Base-by-base conservation (phyloP, 1,140 invertebrate species). In the Gryon sp. region DNA sequence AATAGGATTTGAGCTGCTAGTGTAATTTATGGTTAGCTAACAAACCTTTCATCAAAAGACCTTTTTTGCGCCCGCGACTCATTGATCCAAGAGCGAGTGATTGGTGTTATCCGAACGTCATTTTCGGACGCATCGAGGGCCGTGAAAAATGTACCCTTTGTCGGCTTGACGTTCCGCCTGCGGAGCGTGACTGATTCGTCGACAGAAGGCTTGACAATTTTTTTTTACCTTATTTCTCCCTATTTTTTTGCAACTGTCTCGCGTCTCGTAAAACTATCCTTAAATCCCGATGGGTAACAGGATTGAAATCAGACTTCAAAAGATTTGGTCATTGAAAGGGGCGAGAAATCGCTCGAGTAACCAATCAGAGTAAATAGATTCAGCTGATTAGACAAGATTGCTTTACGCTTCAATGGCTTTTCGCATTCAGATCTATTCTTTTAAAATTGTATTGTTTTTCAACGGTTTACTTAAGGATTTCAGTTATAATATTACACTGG, bases 291-390 rank as follows among this genome's bases (percentile, higher is more conserved):
- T 8, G 15, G 26, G 5, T 72, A 60, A 53, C 66, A 28, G 66
- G 66, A 60, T 60, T 60, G 45, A 60, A 70, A 60, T 60, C 55
- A 70, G 45, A 60, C 53, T 52, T 70, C 66, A 70, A 70, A 60
- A 60, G 55, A 60, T 46, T 45, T 26, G 19, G 11, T 16, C 45
- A 59, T 19, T 50, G 28, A 68, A 48, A 40, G 63, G 43, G 55
- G 15, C 46, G 53, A 43, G 19, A 60, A 50, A 28, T 28, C 38
- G 43, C 43, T 69, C 36, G 18, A 19, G 15, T 18, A 53, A 59
- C 45, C 65, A 50, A 69, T 59, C 53, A 36, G 15, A 20, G 24
- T 69, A 43, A 59, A 30, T 34, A 15, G 26, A 50, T 59, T 59
- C 24, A 1, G 0, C 12, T 18, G 52, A 59, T 50, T 41, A 50